Evolutionary conservation across 2,888 invertebrate species (phyloP), one percentile per base, ranked within the genome.

Genomic region (Agriopis marginaria): DNA sequence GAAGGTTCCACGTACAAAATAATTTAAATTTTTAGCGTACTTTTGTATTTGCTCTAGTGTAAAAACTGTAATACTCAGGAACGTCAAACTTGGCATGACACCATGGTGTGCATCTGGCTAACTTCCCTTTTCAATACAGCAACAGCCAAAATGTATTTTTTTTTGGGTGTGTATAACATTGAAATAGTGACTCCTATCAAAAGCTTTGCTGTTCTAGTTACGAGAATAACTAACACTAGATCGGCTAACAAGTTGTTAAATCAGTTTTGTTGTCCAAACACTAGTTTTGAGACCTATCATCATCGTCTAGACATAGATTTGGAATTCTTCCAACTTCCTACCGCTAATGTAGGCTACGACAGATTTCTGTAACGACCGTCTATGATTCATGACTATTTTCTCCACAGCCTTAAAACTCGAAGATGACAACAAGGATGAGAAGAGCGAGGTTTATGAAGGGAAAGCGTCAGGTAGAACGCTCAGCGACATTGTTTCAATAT

Each of bases 401-500:
- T 72, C 70, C 64, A 84, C 95, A 83, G 95, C 96, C 42, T 85
- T 96, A 61, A 95, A 96, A 88, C 88, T 95, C 59, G 95, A 96
- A 63, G 95, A 95, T 58, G 94, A 94, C 7, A 94, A 95, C 72
- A 91, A 91, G 63, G 82, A 95, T 9, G 90, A 91, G 8, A 91
- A 88, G 59, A 93, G 93, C 71, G 95, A 94, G 49, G 75, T 79
- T 2, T 78, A 85, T 11, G 93, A 92, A 8, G 95, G 95, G 32
- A 96, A 96, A 85, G 94, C 94, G 65, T 96, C 96, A 59, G 97
- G 96, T 0, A 94, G 97, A 51, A 97, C 97, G 0, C 89, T 97
- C 7, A 96, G 96, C 82, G 97, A 97, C 77, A 96, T 97, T 68
- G 93, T 97, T 0, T 97, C 97, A 0, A 96, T 97, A 83, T 96